phyloP scores from a whole-genome alignment of 2,113 vertebrate species.

The Herpetotheres cachinnans region DNA sequence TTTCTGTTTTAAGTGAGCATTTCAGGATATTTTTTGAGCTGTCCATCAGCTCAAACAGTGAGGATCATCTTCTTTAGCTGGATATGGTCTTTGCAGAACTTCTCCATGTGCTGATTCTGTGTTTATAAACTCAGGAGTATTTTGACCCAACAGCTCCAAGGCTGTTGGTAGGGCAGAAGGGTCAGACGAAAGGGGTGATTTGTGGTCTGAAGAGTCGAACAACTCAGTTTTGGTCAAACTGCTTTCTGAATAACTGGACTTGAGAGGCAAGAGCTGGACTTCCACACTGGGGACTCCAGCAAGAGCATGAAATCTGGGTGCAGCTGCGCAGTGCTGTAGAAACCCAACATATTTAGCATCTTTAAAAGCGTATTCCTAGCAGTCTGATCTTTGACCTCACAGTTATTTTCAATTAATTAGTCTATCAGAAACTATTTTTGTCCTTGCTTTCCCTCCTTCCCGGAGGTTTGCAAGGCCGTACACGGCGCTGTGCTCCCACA shows the following conservation, averaged over 20 bases:
- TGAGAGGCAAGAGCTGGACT: background rate
- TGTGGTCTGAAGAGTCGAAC: background rate
- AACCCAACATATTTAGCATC: background rate
- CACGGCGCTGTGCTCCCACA: fast-evolving
- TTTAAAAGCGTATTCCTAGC: background rate
- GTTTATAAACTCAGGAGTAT: background rate
- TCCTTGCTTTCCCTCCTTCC: background rate
- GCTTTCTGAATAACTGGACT: background rate
- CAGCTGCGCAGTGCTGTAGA: fast-evolving
- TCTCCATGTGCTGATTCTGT: background rate
- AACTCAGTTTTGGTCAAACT: background rate
- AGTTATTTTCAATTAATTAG: background rate
- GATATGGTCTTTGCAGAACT: background rate
- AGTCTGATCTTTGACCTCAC: background rate
- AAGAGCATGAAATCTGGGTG: background rate
- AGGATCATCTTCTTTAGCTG: background rate
- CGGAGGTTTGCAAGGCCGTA: fast-evolving
- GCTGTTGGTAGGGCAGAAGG: background rate
- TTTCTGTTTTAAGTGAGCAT: background rate
- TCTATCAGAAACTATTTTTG: background rate
- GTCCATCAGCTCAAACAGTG: background rate
- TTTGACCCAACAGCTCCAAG: background rate
- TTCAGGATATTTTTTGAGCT: background rate
- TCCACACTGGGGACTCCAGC: background rate
- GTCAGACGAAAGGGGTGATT: background rate